Percentiles rank a stretch among this genome's conserved stretches.
Evolutionary conservation across 1,140 invertebrate species (phyloP).

Genomic region (Achatina immaculata): DNA sequence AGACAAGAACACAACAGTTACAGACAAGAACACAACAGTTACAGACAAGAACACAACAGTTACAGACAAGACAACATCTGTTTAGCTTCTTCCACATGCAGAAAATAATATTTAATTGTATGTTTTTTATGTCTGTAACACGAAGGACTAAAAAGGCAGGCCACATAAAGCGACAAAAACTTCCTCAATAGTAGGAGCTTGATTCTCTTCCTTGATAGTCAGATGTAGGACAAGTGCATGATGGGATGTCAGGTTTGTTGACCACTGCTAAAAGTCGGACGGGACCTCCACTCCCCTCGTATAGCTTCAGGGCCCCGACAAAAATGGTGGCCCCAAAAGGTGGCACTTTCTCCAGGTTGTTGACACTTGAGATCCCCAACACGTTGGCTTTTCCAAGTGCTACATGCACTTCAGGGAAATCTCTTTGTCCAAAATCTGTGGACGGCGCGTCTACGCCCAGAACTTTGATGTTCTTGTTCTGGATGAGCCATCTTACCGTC

Average conservation of each 20-base stretch:
- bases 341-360: conserved; percentile 46
- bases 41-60: too few relatives aligned
- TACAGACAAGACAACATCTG: too few relatives aligned
- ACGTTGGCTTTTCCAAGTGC: conserved; percentile 45
- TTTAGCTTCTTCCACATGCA: too few relatives aligned
- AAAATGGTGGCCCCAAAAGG: conserved; percentile 46
- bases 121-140: too few relatives aligned
- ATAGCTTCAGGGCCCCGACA: conserved; percentile 45
- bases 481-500: conserved; percentile 52
- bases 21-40: too few relatives aligned
- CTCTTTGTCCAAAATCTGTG: conserved; percentile 53
- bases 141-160: too few relatives aligned
- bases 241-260: neutral
- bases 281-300: conserved; percentile 52
- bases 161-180: too few relatives aligned
- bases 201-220: too few relatives aligned
- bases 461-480: conserved; percentile 45
- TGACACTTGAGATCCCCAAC: conserved; percentile 49
- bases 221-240: too few relatives aligned
- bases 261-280: conserved; percentile 48
- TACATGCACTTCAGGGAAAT: conserved; percentile 51
- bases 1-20: too few relatives aligned
- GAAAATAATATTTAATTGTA: too few relatives aligned
- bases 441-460: conserved; percentile 51
- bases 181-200: too few relatives aligned